Evolutionary conservation across 2,113 vertebrate genomes (phyloP).

Genomic region (Cepphus grylle): DNA sequence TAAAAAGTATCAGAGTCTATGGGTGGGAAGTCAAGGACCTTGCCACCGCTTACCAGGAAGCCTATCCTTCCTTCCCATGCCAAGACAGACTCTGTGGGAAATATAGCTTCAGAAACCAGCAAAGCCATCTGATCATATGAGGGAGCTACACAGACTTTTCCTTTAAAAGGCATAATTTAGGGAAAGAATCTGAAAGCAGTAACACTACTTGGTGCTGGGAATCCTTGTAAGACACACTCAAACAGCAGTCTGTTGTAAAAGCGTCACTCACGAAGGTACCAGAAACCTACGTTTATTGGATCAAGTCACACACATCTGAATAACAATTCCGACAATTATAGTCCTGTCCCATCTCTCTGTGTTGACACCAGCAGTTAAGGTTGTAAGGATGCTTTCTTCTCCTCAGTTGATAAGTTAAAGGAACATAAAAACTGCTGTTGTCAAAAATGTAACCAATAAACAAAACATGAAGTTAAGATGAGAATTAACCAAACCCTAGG

Average conservation of each 20-base stretch:
- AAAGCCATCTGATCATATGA: background rate
- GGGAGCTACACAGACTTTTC: background rate
- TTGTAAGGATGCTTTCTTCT: background rate
- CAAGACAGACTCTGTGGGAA: background rate
- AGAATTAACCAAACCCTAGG: background rate
- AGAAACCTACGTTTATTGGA: constrained; percentile 17
- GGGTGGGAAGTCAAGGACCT: background rate
- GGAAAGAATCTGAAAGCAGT: background rate
- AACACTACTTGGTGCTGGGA: background rate
- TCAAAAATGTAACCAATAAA: background rate
- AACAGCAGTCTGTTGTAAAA: background rate
- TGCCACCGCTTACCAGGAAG: background rate
- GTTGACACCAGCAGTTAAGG: background rate
- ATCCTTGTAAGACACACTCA: background rate
- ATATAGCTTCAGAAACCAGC: background rate
- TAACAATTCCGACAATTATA: constrained; percentile 19
- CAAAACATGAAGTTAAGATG: background rate
- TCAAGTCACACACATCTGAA: background rate
- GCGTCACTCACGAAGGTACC: background rate
- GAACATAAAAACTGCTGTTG: background rate
- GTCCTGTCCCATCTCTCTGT: background rate
- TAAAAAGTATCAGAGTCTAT: background rate
- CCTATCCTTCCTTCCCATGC: background rate
- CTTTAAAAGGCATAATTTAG: background rate
- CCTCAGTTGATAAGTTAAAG: background rate